phyloP scores from a whole-genome alignment of 1,140 invertebrate genomes.

The Drosophila kohkoa region DNA sequence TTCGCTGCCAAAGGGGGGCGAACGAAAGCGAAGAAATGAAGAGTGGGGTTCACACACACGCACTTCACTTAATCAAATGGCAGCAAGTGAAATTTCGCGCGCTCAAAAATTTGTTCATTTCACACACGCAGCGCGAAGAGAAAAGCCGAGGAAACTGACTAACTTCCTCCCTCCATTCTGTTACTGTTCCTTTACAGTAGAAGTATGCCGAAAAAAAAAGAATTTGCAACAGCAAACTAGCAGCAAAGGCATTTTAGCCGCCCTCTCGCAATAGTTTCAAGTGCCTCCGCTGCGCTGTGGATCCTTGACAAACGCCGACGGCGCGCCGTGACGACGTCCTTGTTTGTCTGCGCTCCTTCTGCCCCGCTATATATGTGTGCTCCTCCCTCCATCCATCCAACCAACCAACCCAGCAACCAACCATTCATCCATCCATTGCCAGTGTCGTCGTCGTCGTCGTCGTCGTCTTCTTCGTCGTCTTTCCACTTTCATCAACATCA shows the following conservation, averaged over 20 bases:
- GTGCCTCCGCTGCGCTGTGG: constrained; percentile 34
- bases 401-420: too few relatives aligned
- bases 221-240: constrained; percentile 49
- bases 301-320: constrained; percentile 32
- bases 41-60: constrained; percentile 2
- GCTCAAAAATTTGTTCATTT: constrained; percentile 65
- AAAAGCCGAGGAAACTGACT: constrained; percentile 7
- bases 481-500: constrained; percentile 58
- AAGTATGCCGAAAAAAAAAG: constrained; percentile 38
- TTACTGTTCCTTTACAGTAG: background rate
- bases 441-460: constrained; percentile 6
- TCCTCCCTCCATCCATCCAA: background rate
- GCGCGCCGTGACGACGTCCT: constrained; percentile 50
- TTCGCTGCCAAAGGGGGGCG: constrained; percentile 11
- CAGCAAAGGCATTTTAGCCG: constrained; percentile 45
- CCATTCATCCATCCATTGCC: constrained; percentile 5
- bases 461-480: constrained; percentile 36
- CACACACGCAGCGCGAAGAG: constrained; percentile 22
- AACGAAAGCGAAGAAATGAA: background rate
- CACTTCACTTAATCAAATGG: constrained; percentile 67
- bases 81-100: constrained; percentile 56
- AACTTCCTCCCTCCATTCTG: constrained; percentile 27
- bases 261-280: constrained; percentile 54
- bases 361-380: background rate
- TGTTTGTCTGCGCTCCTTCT: constrained; percentile 14